Conservation (phyloP, 2,797 vertebrate species). For the Scyliorhinus canicula region DNA sequence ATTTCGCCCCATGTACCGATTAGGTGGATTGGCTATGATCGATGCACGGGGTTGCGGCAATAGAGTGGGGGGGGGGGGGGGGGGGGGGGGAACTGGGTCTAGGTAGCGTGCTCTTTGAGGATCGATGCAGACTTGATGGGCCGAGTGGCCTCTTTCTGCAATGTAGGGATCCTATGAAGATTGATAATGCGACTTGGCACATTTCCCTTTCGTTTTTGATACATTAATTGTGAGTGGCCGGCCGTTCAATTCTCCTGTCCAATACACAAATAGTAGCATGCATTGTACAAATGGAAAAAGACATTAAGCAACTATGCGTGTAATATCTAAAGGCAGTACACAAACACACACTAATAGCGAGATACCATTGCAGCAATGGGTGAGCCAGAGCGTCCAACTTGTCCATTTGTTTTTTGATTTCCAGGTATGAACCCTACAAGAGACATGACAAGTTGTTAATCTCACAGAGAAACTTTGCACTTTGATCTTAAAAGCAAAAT, state of each 20-base stretch:
- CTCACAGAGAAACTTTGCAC: background rate
- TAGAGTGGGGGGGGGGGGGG: no score
- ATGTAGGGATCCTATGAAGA: no score
- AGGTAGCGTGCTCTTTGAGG: no score
- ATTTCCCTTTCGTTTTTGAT: background rate
- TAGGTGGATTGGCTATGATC: no score
- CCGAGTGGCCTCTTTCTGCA: no score
- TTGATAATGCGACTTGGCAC: background rate
- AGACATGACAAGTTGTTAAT: background rate
- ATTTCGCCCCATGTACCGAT: no score
- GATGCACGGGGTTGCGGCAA: no score
- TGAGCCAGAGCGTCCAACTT: constrained; percentile 93
- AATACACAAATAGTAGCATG: background rate
- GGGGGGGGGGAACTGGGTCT: no score
- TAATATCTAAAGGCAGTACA: background rate
- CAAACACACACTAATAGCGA: background rate
- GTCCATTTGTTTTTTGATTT: constrained; percentile 99
- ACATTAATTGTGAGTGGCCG: background rate
- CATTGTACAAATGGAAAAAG: no score
- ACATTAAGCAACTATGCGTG: background rate
- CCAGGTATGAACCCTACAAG: constrained; percentile 88
- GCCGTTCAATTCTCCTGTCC: background rate
- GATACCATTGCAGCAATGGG: constrained; percentile 87
- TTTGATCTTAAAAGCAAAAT: background rate
- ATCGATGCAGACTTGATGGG: no score